Conservation (phyloP, 2,797 vertebrate species). For the Aythya fuligula region DNA sequence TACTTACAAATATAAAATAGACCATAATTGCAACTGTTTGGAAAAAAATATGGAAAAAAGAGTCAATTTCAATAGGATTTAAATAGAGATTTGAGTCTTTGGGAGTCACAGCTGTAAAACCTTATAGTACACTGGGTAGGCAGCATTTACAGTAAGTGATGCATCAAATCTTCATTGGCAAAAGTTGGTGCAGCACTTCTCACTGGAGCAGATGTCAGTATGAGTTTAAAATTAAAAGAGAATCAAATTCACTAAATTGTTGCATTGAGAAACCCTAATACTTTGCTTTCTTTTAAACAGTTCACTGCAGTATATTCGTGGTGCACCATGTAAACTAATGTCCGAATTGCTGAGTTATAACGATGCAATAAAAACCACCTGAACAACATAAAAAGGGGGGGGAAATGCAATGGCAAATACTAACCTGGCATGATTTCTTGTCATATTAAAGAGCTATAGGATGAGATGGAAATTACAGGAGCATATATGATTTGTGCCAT, state of each 20-base stretch:
- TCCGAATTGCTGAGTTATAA: background rate
- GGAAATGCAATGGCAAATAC: background rate
- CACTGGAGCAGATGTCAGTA: background rate
- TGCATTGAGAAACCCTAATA: background rate
- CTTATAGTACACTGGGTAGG: background rate
- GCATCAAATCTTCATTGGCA: background rate
- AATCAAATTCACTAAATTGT: background rate
- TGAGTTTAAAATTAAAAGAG: background rate
- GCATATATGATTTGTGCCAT: background rate
- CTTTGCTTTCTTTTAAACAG: background rate
- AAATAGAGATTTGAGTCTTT: constrained; percentile 11
- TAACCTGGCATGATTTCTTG: background rate
- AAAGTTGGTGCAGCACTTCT: background rate
- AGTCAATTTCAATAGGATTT: background rate
- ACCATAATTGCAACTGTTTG: background rate
- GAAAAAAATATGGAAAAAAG: background rate
- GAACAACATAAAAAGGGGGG: background rate
- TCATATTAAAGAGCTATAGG: background rate
- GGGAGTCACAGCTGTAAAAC: background rate
- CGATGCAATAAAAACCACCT: background rate
- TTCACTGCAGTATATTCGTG: background rate
- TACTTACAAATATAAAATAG: background rate
- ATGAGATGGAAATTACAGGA: background rate
- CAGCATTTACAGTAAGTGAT: background rate
- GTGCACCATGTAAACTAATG: background rate